Conservation (phyloP, 2,113 vertebrate species). For the Alexandromys fortis region DNA sequence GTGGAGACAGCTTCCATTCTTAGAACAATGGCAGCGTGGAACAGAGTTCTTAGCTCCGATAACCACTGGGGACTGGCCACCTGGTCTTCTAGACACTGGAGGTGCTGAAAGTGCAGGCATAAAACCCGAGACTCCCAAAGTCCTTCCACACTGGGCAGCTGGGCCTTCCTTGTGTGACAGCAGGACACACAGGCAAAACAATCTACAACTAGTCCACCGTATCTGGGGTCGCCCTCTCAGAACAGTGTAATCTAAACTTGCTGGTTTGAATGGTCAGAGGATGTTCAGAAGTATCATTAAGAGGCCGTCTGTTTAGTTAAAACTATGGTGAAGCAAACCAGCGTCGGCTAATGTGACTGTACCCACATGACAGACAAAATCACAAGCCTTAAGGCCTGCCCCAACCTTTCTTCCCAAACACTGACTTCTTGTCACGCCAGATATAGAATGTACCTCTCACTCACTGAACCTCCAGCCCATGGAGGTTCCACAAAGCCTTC, state of each 20-base stretch:
- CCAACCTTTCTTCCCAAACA: neutral
- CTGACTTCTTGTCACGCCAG: neutral
- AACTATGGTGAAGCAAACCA: neutral
- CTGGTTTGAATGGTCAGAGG: neutral
- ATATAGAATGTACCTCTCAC: neutral
- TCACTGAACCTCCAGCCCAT: neutral
- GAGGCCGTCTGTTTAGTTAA: neutral
- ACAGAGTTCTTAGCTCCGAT: accelerated
- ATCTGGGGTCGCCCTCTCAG: neutral
- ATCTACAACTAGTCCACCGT: neutral
- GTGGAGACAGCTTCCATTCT: neutral
- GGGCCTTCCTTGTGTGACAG: neutral
- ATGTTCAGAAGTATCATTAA: neutral
- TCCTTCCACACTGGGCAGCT: neutral
- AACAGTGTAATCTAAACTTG: neutral
- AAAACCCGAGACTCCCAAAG: neutral
- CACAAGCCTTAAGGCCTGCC: neutral
- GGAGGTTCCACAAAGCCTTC: neutral
- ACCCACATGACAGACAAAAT: neutral
- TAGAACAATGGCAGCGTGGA: neutral
- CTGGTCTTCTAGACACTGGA: neutral
- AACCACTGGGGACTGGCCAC: accelerated
- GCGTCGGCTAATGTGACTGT: neutral
- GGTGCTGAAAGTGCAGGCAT: neutral
- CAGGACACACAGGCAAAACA: accelerated